Conservation (phyloP, 2,888 invertebrate species). For the Pemphredon lugubris region DNA sequence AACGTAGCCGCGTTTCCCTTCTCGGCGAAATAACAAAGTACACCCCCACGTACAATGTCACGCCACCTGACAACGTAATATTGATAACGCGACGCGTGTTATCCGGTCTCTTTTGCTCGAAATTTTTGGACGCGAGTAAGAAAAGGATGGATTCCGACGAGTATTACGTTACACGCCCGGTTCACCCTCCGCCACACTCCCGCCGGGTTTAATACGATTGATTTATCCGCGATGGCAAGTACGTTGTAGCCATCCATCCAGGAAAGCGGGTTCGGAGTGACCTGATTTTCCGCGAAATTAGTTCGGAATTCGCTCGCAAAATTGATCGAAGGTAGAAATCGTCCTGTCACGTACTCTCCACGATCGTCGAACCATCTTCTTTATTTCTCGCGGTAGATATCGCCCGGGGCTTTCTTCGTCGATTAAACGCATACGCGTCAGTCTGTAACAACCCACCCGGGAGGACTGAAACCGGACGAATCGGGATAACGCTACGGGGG, state of each 20-base stretch:
- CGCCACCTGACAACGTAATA: too few species aligned
- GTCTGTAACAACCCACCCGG: neutral
- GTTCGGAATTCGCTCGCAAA: constrained; percentile 42
- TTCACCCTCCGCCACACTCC: constrained; percentile 21
- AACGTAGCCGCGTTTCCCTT: too few species aligned
- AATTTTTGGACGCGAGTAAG: neutral
- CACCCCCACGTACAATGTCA: too few species aligned
- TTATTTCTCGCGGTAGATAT: constrained; percentile 1
- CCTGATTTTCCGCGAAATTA: constrained; percentile 62
- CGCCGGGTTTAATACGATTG: constrained; percentile 29
- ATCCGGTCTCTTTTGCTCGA: too few species aligned
- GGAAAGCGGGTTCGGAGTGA: constrained; percentile 36
- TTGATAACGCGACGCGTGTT: too few species aligned
- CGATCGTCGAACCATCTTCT: constrained; percentile 10
- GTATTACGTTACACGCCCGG: constrained; percentile 24
- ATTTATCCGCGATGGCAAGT: constrained; percentile 27
- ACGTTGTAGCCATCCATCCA: constrained; percentile 26
- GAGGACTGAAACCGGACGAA: constrained; percentile 13
- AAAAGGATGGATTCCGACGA: constrained; percentile 20
- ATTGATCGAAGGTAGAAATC: constrained; percentile 15
- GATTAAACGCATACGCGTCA: constrained; percentile 33
- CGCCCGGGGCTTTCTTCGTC: constrained; percentile 5
- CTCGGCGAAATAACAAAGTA: too few species aligned
- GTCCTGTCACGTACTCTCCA: neutral
- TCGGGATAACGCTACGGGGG: constrained; percentile 20